Evolutionary conservation across 2,113 vertebrate species (phyloP).

Genomic region (Zosterops hypoxanthus): DNA sequence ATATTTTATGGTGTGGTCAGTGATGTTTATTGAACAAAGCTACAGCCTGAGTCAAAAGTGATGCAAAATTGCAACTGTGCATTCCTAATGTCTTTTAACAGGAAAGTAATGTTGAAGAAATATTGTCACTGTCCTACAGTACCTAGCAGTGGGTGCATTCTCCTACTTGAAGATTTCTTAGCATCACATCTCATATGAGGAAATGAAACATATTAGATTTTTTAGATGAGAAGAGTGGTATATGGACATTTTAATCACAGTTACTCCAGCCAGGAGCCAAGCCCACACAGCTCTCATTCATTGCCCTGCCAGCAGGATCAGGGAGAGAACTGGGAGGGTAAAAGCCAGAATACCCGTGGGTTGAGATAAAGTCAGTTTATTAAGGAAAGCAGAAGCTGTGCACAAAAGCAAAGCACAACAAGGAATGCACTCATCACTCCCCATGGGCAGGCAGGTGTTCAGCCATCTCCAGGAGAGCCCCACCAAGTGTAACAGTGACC

Average conservation of each 20-base stretch:
- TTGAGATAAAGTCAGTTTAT: neutral
- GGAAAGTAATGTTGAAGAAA: neutral
- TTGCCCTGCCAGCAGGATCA: neutral
- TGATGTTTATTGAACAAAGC: neutral
- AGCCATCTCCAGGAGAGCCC: neutral
- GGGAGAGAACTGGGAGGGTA: neutral
- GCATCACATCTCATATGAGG: neutral
- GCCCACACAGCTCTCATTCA: neutral
- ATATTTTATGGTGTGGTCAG: neutral
- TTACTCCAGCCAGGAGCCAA: neutral
- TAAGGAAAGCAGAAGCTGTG: neutral
- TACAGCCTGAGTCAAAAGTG: neutral
- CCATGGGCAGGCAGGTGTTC: neutral
- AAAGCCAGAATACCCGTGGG: neutral
- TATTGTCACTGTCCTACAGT: neutral
- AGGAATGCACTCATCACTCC: neutral
- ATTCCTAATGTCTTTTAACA: neutral
- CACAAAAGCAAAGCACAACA: neutral
- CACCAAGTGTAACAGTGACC: neutral
- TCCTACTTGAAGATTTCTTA: neutral
- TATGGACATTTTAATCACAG: neutral
- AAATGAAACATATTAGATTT: neutral
- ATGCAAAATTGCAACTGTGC: neutral
- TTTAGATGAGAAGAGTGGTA: neutral
- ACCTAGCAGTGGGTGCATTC: neutral